phyloP scores from a whole-genome alignment of 1,140 invertebrate species.

The Chironomus striatipennis region DNA sequence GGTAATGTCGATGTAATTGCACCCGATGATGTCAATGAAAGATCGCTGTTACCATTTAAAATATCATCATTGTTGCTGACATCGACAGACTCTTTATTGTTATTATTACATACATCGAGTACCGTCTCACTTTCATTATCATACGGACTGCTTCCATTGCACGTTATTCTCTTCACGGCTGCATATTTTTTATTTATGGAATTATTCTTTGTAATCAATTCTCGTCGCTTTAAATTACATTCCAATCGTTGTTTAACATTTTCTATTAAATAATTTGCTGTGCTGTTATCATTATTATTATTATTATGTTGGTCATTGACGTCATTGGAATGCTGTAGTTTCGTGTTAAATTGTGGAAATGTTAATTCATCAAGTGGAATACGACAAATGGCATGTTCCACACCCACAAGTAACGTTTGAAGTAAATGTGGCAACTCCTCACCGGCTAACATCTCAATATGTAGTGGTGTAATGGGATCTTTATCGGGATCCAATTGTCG shows the following conservation, averaged over 20 bases:
- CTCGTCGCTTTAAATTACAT: constrained; percentile 34
- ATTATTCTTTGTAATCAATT: constrained; percentile 42
- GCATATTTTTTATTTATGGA: constrained; percentile 38
- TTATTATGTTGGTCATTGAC: constrained; percentile 26
- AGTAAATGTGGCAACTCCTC: constrained; percentile 51
- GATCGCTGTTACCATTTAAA: constrained; percentile 25
- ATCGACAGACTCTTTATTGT: constrained; percentile 29
- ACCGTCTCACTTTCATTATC: neutral
- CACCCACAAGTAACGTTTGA: constrained; percentile 52
- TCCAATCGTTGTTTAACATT: neutral
- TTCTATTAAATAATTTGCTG: neutral
- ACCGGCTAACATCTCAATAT: constrained; percentile 33
- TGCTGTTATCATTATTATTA: constrained; percentile 25
- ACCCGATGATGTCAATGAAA: constrained; percentile 22
- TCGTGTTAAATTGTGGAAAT: constrained; percentile 40
- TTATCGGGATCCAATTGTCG: neutral
- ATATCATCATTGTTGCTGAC: constrained; percentile 26
- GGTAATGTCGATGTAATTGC: constrained; percentile 32
- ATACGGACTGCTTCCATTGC: constrained; percentile 37
- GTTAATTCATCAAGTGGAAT: constrained; percentile 55
- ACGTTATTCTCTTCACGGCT: constrained; percentile 36
- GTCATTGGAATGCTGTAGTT: neutral
- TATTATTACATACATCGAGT: constrained; percentile 24
- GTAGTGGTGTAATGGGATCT: constrained; percentile 26
- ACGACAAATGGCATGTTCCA: constrained; percentile 56